A percentile compares a stretch with the other conserved stretches of the same genome.
Evolutionary conservation across 1,140 invertebrate species (phyloP).

Genomic region (Pseudomyrmex dendroicus): DNA sequence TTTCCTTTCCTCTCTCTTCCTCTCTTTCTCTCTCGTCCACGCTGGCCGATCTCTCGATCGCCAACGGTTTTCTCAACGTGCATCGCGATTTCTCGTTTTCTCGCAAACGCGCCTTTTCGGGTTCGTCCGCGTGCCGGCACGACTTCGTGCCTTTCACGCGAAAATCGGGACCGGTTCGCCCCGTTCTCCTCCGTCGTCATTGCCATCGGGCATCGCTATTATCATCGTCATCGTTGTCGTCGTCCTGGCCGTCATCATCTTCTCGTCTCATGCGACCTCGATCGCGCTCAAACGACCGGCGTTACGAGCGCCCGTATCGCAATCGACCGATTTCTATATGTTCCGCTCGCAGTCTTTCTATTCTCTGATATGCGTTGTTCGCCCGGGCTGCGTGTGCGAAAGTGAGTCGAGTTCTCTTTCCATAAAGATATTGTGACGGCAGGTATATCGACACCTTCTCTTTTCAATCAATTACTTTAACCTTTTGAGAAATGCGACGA

Average conservation of each 20-base stretch:
- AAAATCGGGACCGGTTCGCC: slow-evolving; percentile 53
- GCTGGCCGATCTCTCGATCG: slow-evolving; percentile 32
- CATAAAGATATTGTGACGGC: slow-evolving; percentile 12
- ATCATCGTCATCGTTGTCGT: background rate
- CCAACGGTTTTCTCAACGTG: slow-evolving; percentile 25
- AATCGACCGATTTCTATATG: slow-evolving; percentile 5
- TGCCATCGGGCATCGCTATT: background rate
- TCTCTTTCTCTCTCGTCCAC: background rate
- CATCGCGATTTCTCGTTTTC: slow-evolving; percentile 47
- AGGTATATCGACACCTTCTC: slow-evolving; percentile 10
- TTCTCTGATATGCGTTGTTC: background rate
- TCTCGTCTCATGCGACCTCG: slow-evolving; percentile 12
- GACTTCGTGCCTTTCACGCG: slow-evolving; percentile 44
- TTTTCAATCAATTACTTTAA: slow-evolving; percentile 26
- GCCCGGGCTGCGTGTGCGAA: slow-evolving; percentile 30
- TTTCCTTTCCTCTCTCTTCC: background rate
- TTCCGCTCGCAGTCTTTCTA: background rate
- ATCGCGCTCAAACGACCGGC: slow-evolving; percentile 8
- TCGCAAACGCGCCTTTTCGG: slow-evolving; percentile 42
- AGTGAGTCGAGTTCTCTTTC: slow-evolving; percentile 34
- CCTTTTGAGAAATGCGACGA: slow-evolving; percentile 12
- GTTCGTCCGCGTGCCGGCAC: slow-evolving; percentile 2
- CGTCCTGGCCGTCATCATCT: background rate
- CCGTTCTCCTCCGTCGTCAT: background rate
- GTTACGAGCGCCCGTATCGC: slow-evolving; percentile 10